Evolutionary conservation across 2,113 vertebrate species (phyloP).

Genomic region (Microtus montanus): DNA sequence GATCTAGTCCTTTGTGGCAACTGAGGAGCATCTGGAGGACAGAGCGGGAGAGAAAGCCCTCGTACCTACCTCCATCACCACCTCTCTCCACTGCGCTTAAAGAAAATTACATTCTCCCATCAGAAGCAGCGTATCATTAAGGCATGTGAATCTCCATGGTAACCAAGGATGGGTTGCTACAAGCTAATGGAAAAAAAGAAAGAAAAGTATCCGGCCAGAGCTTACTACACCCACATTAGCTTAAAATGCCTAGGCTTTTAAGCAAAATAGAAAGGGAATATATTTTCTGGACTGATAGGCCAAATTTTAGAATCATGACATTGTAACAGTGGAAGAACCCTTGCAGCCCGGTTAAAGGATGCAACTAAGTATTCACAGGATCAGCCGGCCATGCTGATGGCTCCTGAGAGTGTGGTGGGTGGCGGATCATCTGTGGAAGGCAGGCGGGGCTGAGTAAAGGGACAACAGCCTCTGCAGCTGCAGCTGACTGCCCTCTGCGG

Average conservation of each 20-base stretch:
- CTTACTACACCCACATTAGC: slow-evolving; percentile 22
- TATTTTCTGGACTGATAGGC: slow-evolving; percentile 40
- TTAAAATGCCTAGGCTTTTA: slow-evolving; percentile 58
- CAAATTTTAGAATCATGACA: slow-evolving; percentile 34
- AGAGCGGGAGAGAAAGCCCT: not conserved
- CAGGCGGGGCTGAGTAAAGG: not conserved
- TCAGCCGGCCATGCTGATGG: not conserved
- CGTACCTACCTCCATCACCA: not conserved
- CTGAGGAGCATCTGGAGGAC: slow-evolving; percentile 33
- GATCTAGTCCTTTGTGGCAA: slow-evolving; percentile 1
- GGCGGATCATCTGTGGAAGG: not conserved
- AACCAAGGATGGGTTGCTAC: slow-evolving; percentile 54
- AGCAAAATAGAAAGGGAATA: slow-evolving; percentile 1
- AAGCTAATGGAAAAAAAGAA: slow-evolving; percentile 61
- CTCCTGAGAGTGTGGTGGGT: rapidly evolving
- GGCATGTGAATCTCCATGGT: slow-evolving; percentile 65
- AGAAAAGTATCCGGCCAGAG: slow-evolving; percentile 44
- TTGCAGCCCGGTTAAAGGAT: not conserved
- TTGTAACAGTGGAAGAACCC: not conserved
- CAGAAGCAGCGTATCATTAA: slow-evolving; percentile 33
- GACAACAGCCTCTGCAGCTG: not conserved
- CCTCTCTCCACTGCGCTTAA: not conserved
- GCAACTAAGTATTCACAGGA: not conserved
- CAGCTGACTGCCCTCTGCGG: not conserved
- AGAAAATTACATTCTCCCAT: slow-evolving; percentile 62